Evolutionary conservation across 2,888 invertebrate genomes (phyloP).

Genomic region (Archaeoteleia sp.): DNA sequence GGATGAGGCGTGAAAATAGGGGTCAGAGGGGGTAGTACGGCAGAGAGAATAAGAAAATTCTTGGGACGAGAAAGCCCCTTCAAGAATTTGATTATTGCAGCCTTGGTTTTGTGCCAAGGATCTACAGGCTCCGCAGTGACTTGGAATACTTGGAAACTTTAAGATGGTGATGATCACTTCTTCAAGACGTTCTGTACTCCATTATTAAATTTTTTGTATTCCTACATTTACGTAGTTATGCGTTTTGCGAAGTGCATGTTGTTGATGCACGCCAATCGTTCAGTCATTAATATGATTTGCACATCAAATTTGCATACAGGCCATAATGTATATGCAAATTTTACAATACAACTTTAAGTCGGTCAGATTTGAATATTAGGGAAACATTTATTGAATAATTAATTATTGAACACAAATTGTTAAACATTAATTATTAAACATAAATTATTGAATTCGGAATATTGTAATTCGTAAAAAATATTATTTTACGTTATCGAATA

Average conservation of each 20-base stretch:
- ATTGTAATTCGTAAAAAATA: too few relatives aligned
- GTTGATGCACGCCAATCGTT: slow-evolving; percentile 3
- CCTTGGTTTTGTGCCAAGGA: slow-evolving; percentile 61
- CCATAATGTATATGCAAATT: too few relatives aligned
- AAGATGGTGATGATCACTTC: slow-evolving; percentile 45
- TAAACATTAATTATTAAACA: too few relatives aligned
- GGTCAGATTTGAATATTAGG: too few relatives aligned
- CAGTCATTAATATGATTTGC: slow-evolving; percentile 21
- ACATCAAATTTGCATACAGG: too few relatives aligned
- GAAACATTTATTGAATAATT: too few relatives aligned
- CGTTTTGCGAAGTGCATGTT: slow-evolving; percentile 22
- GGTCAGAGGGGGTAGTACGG: slow-evolving; percentile 9
- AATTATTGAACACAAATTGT: too few relatives aligned
- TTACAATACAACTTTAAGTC: too few relatives aligned
- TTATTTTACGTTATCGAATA: too few relatives aligned
- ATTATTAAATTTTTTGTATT: slow-evolving; percentile 63
- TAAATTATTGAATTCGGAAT: too few relatives aligned
- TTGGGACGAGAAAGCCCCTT: slow-evolving; percentile 53
- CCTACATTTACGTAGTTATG: slow-evolving; percentile 26
- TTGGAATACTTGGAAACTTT: slow-evolving; percentile 64
- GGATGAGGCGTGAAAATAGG: slow-evolving; percentile 10
- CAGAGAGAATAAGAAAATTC: slow-evolving; percentile 49
- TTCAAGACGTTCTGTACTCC: slow-evolving; percentile 36
- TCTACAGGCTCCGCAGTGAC: slow-evolving; percentile 40
- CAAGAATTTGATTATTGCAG: slow-evolving; percentile 70